Conservation (phyloP, 2,113 vertebrate genomes). For the Lonchura striata region DNA sequence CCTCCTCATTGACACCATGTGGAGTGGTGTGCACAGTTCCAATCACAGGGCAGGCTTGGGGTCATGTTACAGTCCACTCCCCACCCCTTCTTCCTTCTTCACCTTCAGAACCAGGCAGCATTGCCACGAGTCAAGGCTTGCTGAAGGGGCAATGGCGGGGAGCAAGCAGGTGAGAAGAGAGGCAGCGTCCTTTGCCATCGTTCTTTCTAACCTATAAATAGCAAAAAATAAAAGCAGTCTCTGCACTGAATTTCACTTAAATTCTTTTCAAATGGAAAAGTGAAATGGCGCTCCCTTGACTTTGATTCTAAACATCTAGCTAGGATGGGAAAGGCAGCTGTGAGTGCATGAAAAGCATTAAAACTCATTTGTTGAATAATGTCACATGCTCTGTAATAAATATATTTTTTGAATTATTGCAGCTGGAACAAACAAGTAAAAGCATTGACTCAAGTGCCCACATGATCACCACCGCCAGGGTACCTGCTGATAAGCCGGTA, state of each 20-base stretch:
- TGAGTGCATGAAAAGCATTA: constrained; percentile 34
- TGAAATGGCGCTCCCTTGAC: neutral
- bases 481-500: constrained; percentile 93
- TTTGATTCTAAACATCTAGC: constrained; percentile 4
- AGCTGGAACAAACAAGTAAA: constrained; percentile 79
- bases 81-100: constrained; percentile 68
- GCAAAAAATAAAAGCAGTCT: neutral
- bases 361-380: neutral
- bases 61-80: constrained; percentile 61
- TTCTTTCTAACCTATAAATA: constrained; percentile 32
- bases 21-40: constrained; percentile 48
- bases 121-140: constrained; percentile 66
- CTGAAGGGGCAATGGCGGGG: constrained; percentile 59
- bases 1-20: constrained; percentile 50
- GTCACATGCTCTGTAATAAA: constrained; percentile 27
- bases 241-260: constrained; percentile 3
- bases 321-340: neutral
- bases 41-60: constrained; percentile 54
- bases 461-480: constrained; percentile 97
- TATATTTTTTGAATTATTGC: constrained; percentile 56
- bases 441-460: constrained; percentile 82
- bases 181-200: constrained; percentile 15
- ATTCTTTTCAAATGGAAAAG: neutral
- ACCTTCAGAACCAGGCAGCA: constrained; percentile 52
- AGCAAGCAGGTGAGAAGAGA: constrained; percentile 64